Conservation (phyloP, 2,113 vertebrate species). For the Callipepla squamata region DNA sequence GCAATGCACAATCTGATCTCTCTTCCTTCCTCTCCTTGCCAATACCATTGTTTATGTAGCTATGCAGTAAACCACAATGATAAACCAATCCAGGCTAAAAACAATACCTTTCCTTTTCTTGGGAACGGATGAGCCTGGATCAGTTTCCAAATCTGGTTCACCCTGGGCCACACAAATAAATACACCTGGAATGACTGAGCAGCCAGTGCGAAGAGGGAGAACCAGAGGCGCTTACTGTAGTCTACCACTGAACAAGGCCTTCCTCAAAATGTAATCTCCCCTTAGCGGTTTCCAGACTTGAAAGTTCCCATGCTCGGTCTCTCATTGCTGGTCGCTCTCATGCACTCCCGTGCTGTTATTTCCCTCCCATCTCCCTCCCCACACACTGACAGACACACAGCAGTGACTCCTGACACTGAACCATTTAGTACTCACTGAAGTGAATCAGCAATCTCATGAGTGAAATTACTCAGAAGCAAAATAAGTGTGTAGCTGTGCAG, state of each 20-base stretch:
- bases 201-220: background rate
- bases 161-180: background rate
- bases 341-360: background rate
- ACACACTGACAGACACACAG: background rate
- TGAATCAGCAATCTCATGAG: background rate
- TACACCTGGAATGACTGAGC: background rate
- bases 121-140: background rate
- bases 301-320: background rate
- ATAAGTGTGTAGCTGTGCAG: background rate
- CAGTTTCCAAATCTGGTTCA: background rate
- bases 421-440: background rate
- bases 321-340: background rate
- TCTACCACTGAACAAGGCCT: background rate
- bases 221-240: background rate
- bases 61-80: background rate
- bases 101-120: background rate
- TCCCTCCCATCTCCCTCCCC: background rate
- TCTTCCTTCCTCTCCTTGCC: background rate
- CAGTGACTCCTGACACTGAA: background rate
- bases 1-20: background rate
- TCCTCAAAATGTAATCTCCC: background rate
- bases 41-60: background rate
- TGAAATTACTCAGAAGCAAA: background rate
- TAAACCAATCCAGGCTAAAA: background rate
- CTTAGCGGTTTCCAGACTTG: background rate